These are phyloP conservation scores for Notodonta dromedarius DNA, from an alignment of 2,888 invertebrate genomes.

Conservation along the genomic window DNA sequence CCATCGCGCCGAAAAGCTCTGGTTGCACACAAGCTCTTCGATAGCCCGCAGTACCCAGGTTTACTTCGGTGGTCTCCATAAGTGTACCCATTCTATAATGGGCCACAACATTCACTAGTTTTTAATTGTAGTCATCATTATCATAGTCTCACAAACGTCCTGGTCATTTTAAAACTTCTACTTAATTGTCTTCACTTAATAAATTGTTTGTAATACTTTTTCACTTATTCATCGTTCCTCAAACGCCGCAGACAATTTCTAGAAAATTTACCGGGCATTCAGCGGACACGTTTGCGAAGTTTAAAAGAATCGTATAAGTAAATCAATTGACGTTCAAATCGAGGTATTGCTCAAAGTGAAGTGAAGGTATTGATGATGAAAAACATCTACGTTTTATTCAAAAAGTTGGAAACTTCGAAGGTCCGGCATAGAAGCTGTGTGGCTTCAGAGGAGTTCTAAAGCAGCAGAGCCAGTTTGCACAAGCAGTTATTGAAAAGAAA, in stretches of 20 bases:
- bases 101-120: conserved; percentile 56
- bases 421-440: conserved; percentile 10
- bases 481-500: conserved; percentile 27
- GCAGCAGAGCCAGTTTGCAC: conserved; percentile 31
- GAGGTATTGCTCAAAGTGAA: conserved; percentile 37
- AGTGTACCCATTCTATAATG: conserved; percentile 81
- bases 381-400: conserved; percentile 26
- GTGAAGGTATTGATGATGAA: conserved; percentile 18
- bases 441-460: conserved; percentile 34
- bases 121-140: conserved; percentile 53
- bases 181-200: conserved; percentile 21
- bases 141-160: conserved; percentile 53
- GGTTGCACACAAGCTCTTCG: conserved; percentile 57
- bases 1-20: conserved; percentile 69
- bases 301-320: conserved; percentile 28
- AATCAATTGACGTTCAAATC: conserved; percentile 39
- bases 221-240: conserved; percentile 37
- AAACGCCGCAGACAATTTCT: conserved; percentile 30
- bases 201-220: conserved; percentile 11
- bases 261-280: conserved; percentile 29
- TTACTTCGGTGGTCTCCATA: conserved; percentile 77
- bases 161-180: conserved; percentile 44
- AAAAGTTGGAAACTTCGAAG: conserved; percentile 26
- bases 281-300: conserved; percentile 47
- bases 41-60: conserved; percentile 70